phyloP scores from a whole-genome alignment of 2,113 vertebrate genomes.

The Amazona vittata region DNA sequence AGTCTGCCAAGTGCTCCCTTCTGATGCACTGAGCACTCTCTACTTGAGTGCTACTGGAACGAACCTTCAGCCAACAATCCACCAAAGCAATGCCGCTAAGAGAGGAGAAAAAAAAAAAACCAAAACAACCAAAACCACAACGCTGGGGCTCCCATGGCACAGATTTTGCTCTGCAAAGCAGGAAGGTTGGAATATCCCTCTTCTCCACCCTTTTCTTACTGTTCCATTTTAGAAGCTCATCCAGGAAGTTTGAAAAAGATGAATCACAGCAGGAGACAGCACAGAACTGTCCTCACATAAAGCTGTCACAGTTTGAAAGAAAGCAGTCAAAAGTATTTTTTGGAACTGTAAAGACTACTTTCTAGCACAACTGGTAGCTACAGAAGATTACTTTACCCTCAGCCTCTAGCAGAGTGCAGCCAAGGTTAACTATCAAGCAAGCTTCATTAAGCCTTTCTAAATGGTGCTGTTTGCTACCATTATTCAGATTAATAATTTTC shows the following conservation, averaged over 20 bases:
- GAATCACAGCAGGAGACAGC: not conserved
- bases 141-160: not conserved
- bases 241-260: not conserved
- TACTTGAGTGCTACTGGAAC: not conserved
- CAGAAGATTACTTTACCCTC: not conserved
- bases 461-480: not conserved
- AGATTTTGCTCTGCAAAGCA: not conserved
- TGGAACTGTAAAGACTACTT: not conserved
- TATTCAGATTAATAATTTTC: not conserved
- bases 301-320: not conserved
- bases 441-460: not conserved
- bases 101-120: accelerated
- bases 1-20: accelerated
- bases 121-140: not conserved
- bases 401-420: not conserved
- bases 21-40: not conserved
- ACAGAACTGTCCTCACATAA: not conserved
- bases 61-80: not conserved
- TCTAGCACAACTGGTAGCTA: not conserved
- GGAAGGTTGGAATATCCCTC: not conserved
- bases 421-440: not conserved
- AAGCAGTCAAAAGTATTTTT: not conserved
- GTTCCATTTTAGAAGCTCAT: not conserved
- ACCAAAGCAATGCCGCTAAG: not conserved
- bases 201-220: not conserved